Evolutionary conservation across 2,888 invertebrate genomes (phyloP), one percentile per base, ranked within the genome.

Genomic region (Horisme vitalbata): DNA sequence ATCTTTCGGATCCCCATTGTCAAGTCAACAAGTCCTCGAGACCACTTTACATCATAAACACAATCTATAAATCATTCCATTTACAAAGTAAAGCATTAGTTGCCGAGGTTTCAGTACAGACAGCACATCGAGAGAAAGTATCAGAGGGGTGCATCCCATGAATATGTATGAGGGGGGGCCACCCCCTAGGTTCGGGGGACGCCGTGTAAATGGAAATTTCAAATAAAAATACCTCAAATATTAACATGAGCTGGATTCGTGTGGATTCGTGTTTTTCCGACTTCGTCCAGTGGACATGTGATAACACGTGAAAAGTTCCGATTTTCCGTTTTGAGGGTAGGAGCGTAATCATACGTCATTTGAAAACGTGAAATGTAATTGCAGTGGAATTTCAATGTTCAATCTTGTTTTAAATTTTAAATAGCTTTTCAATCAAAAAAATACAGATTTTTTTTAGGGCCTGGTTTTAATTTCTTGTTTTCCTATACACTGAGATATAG

Each of bases 101-200:
- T 64, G 70, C 70, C 62, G 70, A 72, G 76, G 75, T 77, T 75
- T 69, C 70, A 67, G 67, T 69, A 64, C 70, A 73, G 75, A 73
- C 74, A 75, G 64, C 64, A 70, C 67, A 66, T 59, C 71, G 63
- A 63, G 79, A 81, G 85, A 87, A 86, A 86, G 86, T 86, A 76
- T 74, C 63, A 79, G 79, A 85, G 90, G 91, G 72, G 62, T 91
- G 92, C 91, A 92, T 89, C 83, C 83, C 76, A 83, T 92, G 92
- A 92, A 92, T 92, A 92, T 92, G 92, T 90, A 92, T 92, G 91
- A 92, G 89, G 76, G 83, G 74, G 70, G 63, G 39, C 10, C 45
- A 50, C 41, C 37, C 2, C 1, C 13, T 9, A 87, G 75, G 35
- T 5, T 23, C 4, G 56, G 63, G 58, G 66, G 63, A 58, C 61